A percentile compares a stretch with the other conserved stretches of the same genome.
Conservation (phyloP, 2,113 vertebrate genomes). For the Poecilia latipinna region DNA sequence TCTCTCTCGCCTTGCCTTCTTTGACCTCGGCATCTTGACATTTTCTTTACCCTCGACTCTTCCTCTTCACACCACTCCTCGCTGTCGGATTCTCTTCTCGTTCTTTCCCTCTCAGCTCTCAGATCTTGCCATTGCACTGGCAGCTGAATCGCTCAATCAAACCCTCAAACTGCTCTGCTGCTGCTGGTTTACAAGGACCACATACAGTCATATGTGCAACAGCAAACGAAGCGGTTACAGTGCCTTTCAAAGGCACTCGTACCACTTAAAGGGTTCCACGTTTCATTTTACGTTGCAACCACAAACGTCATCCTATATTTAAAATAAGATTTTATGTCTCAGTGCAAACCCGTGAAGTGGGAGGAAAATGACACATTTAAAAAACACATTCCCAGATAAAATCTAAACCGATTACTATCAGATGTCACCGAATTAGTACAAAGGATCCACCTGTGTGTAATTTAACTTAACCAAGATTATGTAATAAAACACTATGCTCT, state of each 20-base stretch:
- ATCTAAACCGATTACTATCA: background rate
- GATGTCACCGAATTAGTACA: background rate
- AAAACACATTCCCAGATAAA: background rate
- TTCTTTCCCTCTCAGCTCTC: background rate
- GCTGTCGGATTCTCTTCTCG: background rate
- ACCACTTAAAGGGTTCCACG: background rate
- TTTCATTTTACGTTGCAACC: background rate
- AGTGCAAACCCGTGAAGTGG: background rate
- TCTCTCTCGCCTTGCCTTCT: conserved; percentile 12
- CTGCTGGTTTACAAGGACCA: background rate
- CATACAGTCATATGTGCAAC: background rate
- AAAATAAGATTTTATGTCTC: background rate
- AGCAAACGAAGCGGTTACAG: background rate
- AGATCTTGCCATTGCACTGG: background rate
- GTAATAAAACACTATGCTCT: background rate
- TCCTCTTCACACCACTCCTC: background rate
- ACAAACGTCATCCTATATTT: background rate
- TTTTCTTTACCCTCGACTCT: background rate
- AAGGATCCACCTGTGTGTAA: background rate
- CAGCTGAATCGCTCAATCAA: conserved; percentile 6
- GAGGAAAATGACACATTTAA: no score
- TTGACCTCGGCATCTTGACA: conserved; percentile 34
- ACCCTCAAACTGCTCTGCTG: conserved; percentile 17
- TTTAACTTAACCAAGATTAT: background rate
- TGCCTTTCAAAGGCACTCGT: background rate